These are phyloP conservation scores for Penelope pileata DNA, from an alignment of 2,113 vertebrate genomes.

Conservation along the genomic window DNA sequence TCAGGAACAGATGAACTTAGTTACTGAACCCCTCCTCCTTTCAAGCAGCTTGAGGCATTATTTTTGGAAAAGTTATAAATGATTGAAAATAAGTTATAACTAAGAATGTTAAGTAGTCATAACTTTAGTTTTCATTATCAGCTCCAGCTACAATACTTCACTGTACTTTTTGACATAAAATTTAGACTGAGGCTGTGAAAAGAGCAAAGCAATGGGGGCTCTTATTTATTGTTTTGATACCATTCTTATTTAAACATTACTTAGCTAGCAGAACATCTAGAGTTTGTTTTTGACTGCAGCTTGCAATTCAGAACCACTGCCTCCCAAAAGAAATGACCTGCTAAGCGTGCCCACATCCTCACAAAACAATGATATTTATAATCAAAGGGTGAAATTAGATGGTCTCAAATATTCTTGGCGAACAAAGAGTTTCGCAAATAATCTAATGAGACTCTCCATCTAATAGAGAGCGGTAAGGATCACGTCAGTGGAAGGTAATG, in stretches of 20 bases:
- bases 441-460: not conserved
- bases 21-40: constrained; percentile 31
- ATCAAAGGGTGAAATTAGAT: not conserved
- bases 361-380: not conserved
- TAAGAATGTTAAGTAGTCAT: constrained; percentile 2
- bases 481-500: not conserved
- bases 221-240: constrained; percentile 41
- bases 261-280: constrained; percentile 19
- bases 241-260: constrained; percentile 24
- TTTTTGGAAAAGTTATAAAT: constrained; percentile 56
- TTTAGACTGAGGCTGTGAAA: constrained; percentile 27
- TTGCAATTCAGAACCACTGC: not conserved
- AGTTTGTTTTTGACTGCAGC: constrained; percentile 35
- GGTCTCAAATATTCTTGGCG: not conserved
- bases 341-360: not conserved
- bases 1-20: constrained; percentile 51
- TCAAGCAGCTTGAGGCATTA: constrained; percentile 46
- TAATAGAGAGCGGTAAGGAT: not conserved
- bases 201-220: not conserved
- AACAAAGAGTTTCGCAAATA: not conserved
- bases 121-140: constrained; percentile 37
- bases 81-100: constrained; percentile 35
- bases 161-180: constrained; percentile 28
- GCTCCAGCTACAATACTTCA: constrained; percentile 6
- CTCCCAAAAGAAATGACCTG: constrained; percentile 26